Evolutionary conservation across 2,888 invertebrate genomes (phyloP).

Genomic region (Eutolmus rufibarbis): DNA sequence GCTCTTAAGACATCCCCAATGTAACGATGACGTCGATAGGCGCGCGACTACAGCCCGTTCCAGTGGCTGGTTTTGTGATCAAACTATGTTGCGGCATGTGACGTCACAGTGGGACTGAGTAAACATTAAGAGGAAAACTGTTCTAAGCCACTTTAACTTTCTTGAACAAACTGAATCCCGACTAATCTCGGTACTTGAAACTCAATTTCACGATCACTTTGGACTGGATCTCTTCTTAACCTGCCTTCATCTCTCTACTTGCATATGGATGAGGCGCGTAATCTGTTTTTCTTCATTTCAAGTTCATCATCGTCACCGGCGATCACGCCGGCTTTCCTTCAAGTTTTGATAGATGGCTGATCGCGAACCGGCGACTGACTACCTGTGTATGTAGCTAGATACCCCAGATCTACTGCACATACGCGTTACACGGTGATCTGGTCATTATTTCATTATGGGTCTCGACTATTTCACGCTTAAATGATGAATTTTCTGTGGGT

Average conservation of each 20-base stretch:
- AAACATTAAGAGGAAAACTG: not conserved
- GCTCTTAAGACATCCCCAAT: not conserved
- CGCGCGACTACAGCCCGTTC: not conserved
- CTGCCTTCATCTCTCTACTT: not conserved
- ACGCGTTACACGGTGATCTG: not conserved
- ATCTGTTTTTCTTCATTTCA: conserved; percentile 17
- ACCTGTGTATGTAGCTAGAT: not conserved
- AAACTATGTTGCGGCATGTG: not conserved
- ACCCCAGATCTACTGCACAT: not conserved
- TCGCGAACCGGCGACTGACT: not conserved
- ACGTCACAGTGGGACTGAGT: not conserved
- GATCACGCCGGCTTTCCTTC: conserved; percentile 35
- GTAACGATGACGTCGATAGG: not conserved
- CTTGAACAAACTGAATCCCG: not conserved
- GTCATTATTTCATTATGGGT: conserved; percentile 36
- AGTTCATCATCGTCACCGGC: conserved; percentile 26
- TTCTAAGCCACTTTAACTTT: not conserved
- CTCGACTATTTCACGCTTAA: conserved; percentile 38
- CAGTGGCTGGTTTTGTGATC: not conserved
- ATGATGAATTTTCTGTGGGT: conserved; percentile 33
- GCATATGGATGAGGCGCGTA: not conserved
- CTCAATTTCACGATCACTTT: conserved; percentile 10
- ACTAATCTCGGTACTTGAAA: not conserved
- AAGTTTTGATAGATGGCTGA: conserved; percentile 25
- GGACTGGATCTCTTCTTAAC: not conserved